phyloP scores from a whole-genome alignment of 2,888 invertebrate species.

The Allygus modestus region DNA sequence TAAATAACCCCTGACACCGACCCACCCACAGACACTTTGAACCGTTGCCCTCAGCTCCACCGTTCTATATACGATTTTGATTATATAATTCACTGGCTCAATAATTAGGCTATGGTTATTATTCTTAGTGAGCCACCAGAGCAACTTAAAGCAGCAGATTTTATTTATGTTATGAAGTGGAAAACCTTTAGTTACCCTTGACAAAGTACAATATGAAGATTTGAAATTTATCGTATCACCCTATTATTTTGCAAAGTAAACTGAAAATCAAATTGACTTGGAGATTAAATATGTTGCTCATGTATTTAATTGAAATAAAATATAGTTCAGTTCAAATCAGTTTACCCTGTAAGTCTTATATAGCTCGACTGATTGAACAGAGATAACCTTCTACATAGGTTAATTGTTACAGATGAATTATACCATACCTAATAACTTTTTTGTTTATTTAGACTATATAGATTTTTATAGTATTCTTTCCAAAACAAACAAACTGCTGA shows the following conservation, averaged over 20 bases:
- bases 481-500: too few relatives aligned
- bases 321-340: too few relatives aligned
- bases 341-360: too few relatives aligned
- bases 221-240: too few relatives aligned
- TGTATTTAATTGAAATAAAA: too few relatives aligned
- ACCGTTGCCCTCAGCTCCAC: neutral
- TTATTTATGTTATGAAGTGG: neutral
- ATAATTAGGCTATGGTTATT: neutral
- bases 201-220: too few relatives aligned
- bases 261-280: neutral
- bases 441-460: too few relatives aligned
- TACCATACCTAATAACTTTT: too few relatives aligned
- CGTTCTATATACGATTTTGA: neutral
- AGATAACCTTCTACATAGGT: neutral
- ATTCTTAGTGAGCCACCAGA: too few relatives aligned
- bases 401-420: neutral
- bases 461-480: too few relatives aligned
- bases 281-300: neutral
- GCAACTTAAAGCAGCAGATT: too few relatives aligned
- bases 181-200: too few relatives aligned
- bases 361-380: neutral
- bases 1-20: constrained; percentile 2
- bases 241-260: neutral
- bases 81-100: neutral
- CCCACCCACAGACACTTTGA: neutral